Percentiles rank a stretch among this genome's conserved stretches.
These are phyloP conservation scores for Intellagama lesueurii DNA, from an alignment of 2,797 vertebrate species.

Conservation along the genomic window DNA sequence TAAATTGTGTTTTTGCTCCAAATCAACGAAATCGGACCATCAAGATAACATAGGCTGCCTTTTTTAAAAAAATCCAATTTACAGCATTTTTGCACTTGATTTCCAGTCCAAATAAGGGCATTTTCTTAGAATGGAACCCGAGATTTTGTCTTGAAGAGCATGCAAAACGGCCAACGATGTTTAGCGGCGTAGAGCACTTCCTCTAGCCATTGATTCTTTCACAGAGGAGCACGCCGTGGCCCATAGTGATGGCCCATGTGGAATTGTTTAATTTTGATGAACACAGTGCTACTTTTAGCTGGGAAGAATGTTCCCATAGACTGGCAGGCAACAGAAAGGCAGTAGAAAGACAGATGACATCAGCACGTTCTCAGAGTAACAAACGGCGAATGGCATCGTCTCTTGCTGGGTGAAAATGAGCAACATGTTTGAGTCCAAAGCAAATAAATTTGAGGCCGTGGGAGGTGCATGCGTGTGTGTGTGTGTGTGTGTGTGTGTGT, in stretches of 20 bases:
- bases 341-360: conserved; percentile 81
- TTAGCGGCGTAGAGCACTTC: conserved; percentile 60
- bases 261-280: conserved; percentile 75
- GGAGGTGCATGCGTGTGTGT: conserved; percentile 59
- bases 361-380: conserved; percentile 73
- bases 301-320: conserved; percentile 78
- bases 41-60: conserved; percentile 51
- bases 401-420: conserved; percentile 74
- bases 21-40: conserved; percentile 54
- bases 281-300: conserved; percentile 75
- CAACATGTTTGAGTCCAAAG: conserved; percentile 69
- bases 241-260: conserved; percentile 71
- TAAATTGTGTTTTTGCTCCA: conserved; percentile 55
- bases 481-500: too few relatives aligned
- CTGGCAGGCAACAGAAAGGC: conserved; percentile 71
- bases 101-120: conserved; percentile 80
- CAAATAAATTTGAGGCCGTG: conserved; percentile 55
- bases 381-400: conserved; percentile 69
- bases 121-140: conserved; percentile 62
- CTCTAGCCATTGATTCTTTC: conserved; percentile 57
- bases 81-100: conserved; percentile 59
- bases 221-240: conserved; percentile 65
- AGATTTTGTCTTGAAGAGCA: conserved; percentile 61
- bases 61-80: conserved; percentile 42
- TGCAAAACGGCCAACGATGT: conserved; percentile 61